Evolutionary conservation across 2,113 vertebrate species (phyloP).

Genomic region (Bos taurus): DNA sequence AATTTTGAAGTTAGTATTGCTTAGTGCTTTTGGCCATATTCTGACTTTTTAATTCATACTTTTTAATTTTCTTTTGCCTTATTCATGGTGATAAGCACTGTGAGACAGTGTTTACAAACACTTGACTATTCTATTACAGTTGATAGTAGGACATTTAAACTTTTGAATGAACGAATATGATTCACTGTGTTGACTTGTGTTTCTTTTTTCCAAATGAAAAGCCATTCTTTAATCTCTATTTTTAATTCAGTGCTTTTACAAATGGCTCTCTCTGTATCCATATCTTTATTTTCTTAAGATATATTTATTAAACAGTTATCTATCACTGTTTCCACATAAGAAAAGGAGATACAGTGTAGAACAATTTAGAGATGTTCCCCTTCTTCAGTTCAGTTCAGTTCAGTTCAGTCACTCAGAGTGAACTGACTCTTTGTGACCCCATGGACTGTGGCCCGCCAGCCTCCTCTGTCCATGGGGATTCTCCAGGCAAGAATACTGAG

Average conservation of each 20-base stretch:
- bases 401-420: too few relatives aligned
- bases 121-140: not conserved
- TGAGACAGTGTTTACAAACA: not conserved
- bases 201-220: not conserved
- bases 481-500: not conserved
- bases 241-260: not conserved
- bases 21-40: not conserved
- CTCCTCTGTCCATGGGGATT: not conserved
- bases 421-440: too few relatives aligned
- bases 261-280: not conserved
- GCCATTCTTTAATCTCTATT: not conserved
- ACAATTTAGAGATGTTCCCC: not conserved
- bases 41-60: not conserved
- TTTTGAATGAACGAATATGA: not conserved
- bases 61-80: not conserved
- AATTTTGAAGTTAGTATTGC: not conserved
- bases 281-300: not conserved
- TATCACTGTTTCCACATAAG: not conserved
- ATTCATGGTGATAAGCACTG: not conserved
- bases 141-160: not conserved
- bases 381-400: not conserved
- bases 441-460: not conserved
- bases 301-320: not conserved
- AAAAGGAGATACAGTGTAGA: not conserved
- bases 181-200: not conserved